phyloP scores from a whole-genome alignment of 2,797 vertebrate species.

The Poeciliopsis infans region DNA sequence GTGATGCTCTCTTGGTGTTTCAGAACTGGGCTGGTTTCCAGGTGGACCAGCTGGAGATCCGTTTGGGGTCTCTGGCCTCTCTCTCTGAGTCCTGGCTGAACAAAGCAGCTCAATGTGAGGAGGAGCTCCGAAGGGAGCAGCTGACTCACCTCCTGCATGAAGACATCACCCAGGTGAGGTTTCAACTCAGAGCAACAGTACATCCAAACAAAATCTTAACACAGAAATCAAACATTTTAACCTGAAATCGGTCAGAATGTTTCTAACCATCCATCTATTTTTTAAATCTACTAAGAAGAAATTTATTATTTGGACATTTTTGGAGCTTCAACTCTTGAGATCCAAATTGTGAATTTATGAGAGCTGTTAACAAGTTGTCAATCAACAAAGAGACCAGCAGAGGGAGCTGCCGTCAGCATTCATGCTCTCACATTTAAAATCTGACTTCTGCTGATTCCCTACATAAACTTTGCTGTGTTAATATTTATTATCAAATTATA shows the following conservation, averaged over 20 bases:
- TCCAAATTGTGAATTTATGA: neutral
- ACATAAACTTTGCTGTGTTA: neutral
- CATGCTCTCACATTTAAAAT: neutral
- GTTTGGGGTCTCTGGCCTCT: slow-evolving; percentile 41
- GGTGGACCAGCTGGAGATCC: slow-evolving; percentile 44
- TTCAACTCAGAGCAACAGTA: neutral
- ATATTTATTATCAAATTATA: neutral
- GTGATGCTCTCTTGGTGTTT: neutral
- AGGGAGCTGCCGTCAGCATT: slow-evolving; percentile 2
- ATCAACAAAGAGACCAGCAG: slow-evolving; percentile 26
- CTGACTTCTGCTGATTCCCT: neutral
- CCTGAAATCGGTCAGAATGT: neutral
- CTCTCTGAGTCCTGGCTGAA: slow-evolving; percentile 32
- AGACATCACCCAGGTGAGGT: slow-evolving; percentile 54
- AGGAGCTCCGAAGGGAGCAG: slow-evolving; percentile 23
- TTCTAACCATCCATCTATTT: neutral
- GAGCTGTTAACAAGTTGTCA: neutral
- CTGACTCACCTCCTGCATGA: slow-evolving; percentile 20
- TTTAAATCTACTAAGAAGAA: neutral
- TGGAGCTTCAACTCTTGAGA: neutral
- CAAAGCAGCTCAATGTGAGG: slow-evolving; percentile 17
- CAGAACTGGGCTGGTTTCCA: slow-evolving; percentile 39
- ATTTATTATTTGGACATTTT: neutral
- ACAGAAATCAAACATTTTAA: neutral
- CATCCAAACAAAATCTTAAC: neutral